Base-by-base conservation (phyloP, 2,888 invertebrate genomes). In the Macrosoma leucophasiata region DNA sequence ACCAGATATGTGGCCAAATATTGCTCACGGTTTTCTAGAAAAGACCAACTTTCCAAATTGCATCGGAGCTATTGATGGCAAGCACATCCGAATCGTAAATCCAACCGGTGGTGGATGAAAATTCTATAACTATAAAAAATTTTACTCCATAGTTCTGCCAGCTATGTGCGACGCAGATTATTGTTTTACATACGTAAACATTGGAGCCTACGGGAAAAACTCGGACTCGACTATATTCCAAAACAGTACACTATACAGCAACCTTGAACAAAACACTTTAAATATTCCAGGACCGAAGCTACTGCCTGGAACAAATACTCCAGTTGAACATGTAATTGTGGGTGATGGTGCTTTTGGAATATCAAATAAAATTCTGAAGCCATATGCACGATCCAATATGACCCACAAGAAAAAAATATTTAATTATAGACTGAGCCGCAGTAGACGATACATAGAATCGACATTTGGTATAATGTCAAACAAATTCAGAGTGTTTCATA, bases 331-430 rank as follows among this genome's bases (percentile, higher is more conserved):
- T 43, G 40, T 51, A 12, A 49, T 52, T 45, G 41, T 50, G 6
- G 52, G 39, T 15, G 50, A 58, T 54, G 52, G 46, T 30, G 56
- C 55, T 26, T 58, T 60, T 50, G 48, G 48, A 37, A 47, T 58
- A 47, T 55, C 54, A 46, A 22, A 38, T 40, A 34, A 11, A 44
- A 21, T 29, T 20, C 17, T 29, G 29, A 29, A 29, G 29, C 29
- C 29, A 29, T 29, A 29, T 29, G 29, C 17, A 21, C 17, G 29
- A 29, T 11, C 14, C 18, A 29, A 29, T 29, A 29, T 29, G 29
- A 29, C 29, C 21, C 29, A 29, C 21, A 29, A 29, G 29, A 29
- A 29, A 29, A 29, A 29, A 29, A 29, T 12, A 17, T 27, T 27
- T 26, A 18, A 27, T 27, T 27, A 27, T 13, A 27, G 27, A 27